These are phyloP conservation scores for Alligator sinensis DNA, from an alignment of 2,113 vertebrate genomes.

Conservation along the genomic window DNA sequence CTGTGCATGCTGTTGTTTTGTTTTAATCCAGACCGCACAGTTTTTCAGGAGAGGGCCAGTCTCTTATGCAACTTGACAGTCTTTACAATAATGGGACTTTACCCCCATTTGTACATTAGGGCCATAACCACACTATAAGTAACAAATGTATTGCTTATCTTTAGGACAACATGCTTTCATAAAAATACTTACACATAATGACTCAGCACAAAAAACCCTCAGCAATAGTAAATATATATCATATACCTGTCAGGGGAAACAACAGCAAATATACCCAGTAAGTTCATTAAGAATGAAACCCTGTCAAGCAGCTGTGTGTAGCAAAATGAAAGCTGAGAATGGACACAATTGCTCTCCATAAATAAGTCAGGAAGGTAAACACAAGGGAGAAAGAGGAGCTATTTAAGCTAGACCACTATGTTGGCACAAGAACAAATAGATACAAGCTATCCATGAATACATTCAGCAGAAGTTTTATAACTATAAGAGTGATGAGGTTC, in stretches of 20 bases:
- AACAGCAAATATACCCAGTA: background rate
- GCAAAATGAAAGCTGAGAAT: too few species aligned
- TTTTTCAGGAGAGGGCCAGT: background rate
- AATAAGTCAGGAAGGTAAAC: too few species aligned
- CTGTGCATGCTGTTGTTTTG: background rate
- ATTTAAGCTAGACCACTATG: too few species aligned
- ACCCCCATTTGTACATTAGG: background rate
- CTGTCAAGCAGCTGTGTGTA: background rate
- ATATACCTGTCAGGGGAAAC: background rate
- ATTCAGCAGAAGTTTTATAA: too few species aligned
- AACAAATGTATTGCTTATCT: background rate
- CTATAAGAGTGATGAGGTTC: too few species aligned
- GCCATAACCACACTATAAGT: background rate
- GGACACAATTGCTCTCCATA: too few species aligned
- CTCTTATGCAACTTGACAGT: background rate
- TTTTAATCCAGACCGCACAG: background rate
- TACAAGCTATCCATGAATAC: too few species aligned
- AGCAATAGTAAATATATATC: background rate
- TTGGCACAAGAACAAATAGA: too few species aligned
- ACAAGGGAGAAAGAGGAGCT: too few species aligned
- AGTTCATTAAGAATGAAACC: background rate
- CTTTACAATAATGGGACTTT: background rate
- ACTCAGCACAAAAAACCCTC: background rate
- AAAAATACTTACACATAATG: background rate
- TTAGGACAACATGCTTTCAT: background rate